phyloP scores from a whole-genome alignment of 2,797 vertebrate genomes.

The Falco columbarius region DNA sequence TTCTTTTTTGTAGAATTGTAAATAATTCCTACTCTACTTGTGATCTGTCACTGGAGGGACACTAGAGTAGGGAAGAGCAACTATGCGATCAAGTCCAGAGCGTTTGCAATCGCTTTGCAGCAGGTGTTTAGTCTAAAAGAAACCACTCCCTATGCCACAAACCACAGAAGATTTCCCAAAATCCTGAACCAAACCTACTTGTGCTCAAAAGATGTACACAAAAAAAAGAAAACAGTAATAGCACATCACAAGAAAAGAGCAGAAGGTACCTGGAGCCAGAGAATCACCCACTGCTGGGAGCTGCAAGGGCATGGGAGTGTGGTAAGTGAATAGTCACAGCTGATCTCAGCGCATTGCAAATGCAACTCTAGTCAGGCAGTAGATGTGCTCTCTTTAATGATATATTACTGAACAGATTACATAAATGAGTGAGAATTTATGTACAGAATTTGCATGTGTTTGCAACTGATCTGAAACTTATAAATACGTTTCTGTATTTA shows the following conservation, averaged over 20 bases:
- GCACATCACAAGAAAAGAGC: not conserved
- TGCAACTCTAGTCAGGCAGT: conserved; percentile 59
- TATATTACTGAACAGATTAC: conserved; percentile 66
- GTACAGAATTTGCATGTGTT: conserved; percentile 71
- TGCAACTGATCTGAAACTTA: conserved; percentile 72
- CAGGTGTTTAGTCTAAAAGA: not conserved
- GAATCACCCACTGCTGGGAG: conserved; percentile 44
- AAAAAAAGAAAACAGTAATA: not conserved
- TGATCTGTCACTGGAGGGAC: not conserved
- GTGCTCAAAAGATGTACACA: not conserved
- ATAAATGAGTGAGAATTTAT: conserved; percentile 71
- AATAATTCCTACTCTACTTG: conserved; percentile 31
- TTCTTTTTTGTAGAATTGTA: conserved; percentile 57
- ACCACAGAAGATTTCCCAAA: not conserved
- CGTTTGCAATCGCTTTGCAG: not conserved
- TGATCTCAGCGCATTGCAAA: conserved; percentile 59
- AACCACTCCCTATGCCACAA: not conserved
- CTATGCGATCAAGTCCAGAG: not conserved
- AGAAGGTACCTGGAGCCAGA: conserved; percentile 34
- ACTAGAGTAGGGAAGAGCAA: not conserved
- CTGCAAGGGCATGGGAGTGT: not conserved
- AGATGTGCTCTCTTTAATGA: conserved; percentile 59
- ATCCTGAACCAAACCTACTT: not conserved
- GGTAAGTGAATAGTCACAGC: conserved; percentile 16
- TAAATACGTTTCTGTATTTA: conserved; percentile 64